A percentile compares a stretch with the other conserved stretches of the same genome.
Evolutionary conservation across 37 sponge, comb jelly and placozoan genomes (phyloP).

Genomic region (Cladorhizidae sp.): DNA sequence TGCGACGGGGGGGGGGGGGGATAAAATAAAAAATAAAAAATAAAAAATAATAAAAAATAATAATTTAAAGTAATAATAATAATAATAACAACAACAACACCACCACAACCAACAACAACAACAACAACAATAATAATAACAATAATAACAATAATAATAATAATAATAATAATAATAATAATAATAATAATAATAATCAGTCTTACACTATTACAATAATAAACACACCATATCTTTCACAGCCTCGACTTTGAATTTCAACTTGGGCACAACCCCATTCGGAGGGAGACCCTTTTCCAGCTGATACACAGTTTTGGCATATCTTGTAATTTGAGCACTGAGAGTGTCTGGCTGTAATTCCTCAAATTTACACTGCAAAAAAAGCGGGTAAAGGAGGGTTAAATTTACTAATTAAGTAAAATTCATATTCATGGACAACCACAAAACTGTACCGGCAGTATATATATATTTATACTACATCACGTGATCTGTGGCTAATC

Average conservation of each 20-base stretch:
- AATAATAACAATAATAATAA: too few species aligned
- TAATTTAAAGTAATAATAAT: neutral
- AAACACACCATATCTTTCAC: slow-evolving; percentile 86
- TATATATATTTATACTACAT: too few species aligned
- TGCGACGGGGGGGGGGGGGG: too few species aligned
- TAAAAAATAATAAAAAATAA: neutral
- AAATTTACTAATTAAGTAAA: neutral
- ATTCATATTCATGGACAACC: neutral
- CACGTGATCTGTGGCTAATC: too few species aligned
- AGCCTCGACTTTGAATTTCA: slow-evolving; percentile 88
- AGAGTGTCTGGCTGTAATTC: slow-evolving; percentile 88
- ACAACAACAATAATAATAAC: too few species aligned
- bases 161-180: too few species aligned
- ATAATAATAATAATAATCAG: too few species aligned
- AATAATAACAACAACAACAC: neutral
- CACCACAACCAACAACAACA: too few species aligned
- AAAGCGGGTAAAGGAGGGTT: neutral
- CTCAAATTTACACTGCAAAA: slow-evolving; percentile 49
- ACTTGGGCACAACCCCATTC: slow-evolving; percentile 86
- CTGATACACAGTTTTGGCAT: slow-evolving; percentile 91
- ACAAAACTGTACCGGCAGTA: too few species aligned
- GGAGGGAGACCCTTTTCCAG: slow-evolving; percentile 97
- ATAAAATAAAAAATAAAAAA: too few species aligned
- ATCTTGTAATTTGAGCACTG: slow-evolving; percentile 68
- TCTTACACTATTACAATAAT: too few species aligned